A percentile compares a stretch with the other conserved stretches of the same genome.
These are phyloP conservation scores for Pyrocoelia pectoralis DNA, from an alignment of 2,888 invertebrate genomes.

Conservation along the genomic window DNA sequence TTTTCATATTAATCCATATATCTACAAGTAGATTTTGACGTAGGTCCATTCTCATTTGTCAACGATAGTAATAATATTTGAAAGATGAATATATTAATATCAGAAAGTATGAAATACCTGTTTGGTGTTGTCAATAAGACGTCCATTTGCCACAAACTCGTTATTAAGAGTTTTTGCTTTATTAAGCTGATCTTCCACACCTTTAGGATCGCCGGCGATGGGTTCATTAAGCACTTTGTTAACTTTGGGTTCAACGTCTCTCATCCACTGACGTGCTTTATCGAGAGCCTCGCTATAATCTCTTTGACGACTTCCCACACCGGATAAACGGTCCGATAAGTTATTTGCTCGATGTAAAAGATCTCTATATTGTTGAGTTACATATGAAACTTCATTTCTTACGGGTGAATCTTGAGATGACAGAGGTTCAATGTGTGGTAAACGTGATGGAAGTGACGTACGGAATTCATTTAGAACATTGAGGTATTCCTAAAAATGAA, in stretches of 20 bases:
- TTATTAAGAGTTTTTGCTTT: constrained; percentile 85
- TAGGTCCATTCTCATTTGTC: too few relatives aligned
- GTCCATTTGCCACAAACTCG: constrained; percentile 86
- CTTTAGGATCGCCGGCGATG: constrained; percentile 85
- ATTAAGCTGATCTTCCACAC: constrained; percentile 86
- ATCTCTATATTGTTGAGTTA: constrained; percentile 83
- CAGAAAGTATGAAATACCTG: too few relatives aligned
- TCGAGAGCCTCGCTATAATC: constrained; percentile 87
- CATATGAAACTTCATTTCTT: constrained; percentile 79
- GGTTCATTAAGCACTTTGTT: constrained; percentile 81
- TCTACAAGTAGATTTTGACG: too few relatives aligned
- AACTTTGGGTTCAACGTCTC: constrained; percentile 79
- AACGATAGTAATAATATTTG: too few relatives aligned
- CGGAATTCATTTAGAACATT: constrained; percentile 86
- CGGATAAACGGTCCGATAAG: constrained; percentile 82
- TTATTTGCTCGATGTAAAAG: constrained; percentile 83
- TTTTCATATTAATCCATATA: too few relatives aligned
- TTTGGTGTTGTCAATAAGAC: constrained; percentile 85
- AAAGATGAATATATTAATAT: too few relatives aligned
- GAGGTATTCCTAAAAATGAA: constrained; percentile 73
- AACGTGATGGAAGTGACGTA: constrained; percentile 81
- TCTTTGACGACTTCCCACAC: constrained; percentile 77
- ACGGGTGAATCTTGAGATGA: constrained; percentile 77
- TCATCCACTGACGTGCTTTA: constrained; percentile 80
- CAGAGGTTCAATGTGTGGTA: constrained; percentile 78